Base-by-base conservation (phyloP, 2,888 invertebrate species). In the Thalpophila matura region DNA sequence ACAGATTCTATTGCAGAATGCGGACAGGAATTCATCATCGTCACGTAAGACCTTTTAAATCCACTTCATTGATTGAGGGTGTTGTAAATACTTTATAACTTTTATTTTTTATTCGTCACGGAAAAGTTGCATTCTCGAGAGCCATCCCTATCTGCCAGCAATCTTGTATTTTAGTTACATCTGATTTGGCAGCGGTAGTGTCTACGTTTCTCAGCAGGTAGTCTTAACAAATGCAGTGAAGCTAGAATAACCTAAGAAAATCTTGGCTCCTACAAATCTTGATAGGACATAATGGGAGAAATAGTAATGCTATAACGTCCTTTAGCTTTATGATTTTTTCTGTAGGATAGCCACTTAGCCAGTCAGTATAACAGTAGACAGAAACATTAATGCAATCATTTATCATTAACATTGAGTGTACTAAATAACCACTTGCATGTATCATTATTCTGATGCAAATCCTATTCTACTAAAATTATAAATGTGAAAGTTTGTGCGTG, bases 171-270 rank as follows among this genome's bases (percentile, higher is more conserved):
- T 37, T 9, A 75, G 55, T 70, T 42, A 38, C 75, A 71, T 71
- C 70, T 74, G 70, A 71, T 74, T 70, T 71, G 75, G 75, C 70
- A 74, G n/a, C 55, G 22, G 42, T 40, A 51, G 75, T 53, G 63
- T 61, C 75, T 74, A 18, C 75, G 38, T 70, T 69, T 51, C 54
- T 61, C 20, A 57, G 75, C 40, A 50, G 62, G 54, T 67, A 55
- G 50, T 33, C 37, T 33, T 29, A 66, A 35, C 37, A 61, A 74
- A 69, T 54, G 43, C 40, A 45, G 53, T 35, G 40, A 49, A 68
- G 58, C 45, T 68, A 27, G 14, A 50, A 33, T 46, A 42, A 9
- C 6, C 20, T 26, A 16, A 35, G 49, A 46, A 61, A 69, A 55
- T 69, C 40, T 61, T 62, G 33, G 51, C 54, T 49, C 18, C 6